Base-by-base conservation (phyloP, 2,113 vertebrate species). In the Morone saxatilis region DNA sequence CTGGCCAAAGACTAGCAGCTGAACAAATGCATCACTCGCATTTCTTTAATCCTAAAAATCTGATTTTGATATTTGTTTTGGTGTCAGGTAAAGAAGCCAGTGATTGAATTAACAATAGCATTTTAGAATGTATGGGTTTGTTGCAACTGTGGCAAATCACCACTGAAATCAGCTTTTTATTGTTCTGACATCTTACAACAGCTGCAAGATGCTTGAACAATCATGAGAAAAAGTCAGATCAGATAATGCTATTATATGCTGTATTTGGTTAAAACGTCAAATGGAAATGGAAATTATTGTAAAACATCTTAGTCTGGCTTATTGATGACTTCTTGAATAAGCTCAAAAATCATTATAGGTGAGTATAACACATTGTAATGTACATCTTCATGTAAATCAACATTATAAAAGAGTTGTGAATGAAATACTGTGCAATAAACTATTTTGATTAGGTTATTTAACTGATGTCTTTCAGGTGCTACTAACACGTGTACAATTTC, bases 1-100 rank as follows among this genome's bases (percentile, higher is more conserved):
- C 38, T 41, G 4, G 54, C 22, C 43, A 77, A 63, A 80, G 31
- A 66, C 59, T 20, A 66, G 20, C 59, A 65, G 51, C 73, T 60
- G 41, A 14, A 54, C 60, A 62, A 59, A 65, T 71, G 14, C 45
- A 22, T 45, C 20, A 16, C 22, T 57, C 10, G 20, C 69, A 36
- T 7, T 45, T 69, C 5, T 61, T 31, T 41, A 0, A 22, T 36
- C 11, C 22, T 6, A 20, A 31, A 63, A 53, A 10, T 6, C 1
- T 8, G 20, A 71, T 45, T 71, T 45, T 12, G n/a, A 45, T n/a
- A 11, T 68, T 60, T 61, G 10, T 51, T 81, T 36, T 22, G 12
- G 36, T 62, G 1, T 8, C 78, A 57, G 0, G 11, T 36, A 8
- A 69, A 19, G 8, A 45, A 12, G 45, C 45, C 45, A 13, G 11